phyloP scores from a whole-genome alignment of 2,113 vertebrate genomes.

The Epinephelus fuscoguttatus region DNA sequence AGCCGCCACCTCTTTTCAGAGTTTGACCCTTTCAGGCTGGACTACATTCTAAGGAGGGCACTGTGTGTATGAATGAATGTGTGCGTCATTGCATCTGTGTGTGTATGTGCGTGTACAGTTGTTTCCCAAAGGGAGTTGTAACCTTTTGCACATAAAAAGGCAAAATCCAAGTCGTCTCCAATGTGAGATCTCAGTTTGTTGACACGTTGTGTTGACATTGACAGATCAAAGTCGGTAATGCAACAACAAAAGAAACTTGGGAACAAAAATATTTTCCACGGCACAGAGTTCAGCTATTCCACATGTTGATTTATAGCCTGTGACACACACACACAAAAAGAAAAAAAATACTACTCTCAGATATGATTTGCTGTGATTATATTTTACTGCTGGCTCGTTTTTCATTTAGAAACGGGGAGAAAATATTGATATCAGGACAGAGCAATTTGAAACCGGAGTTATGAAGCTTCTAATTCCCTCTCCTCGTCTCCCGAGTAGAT shows the following conservation, averaged over 20 bases:
- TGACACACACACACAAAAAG: not conserved
- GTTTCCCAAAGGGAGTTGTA: constrained; percentile 37
- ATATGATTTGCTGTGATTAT: constrained; percentile 36
- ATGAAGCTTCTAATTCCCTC: constrained; percentile 54
- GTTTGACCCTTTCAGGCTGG: constrained; percentile 51
- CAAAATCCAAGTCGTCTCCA: not conserved
- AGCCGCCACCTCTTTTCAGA: constrained; percentile 40
- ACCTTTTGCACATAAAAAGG: constrained; percentile 27
- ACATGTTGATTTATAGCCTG: constrained; percentile 46
- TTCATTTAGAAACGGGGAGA: constrained; percentile 1
- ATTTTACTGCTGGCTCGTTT: constrained; percentile 17
- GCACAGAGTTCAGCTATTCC: constrained; percentile 38
- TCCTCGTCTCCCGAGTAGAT: constrained; percentile 31
- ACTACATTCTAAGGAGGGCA: constrained; percentile 22
- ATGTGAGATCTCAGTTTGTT: constrained; percentile 33
- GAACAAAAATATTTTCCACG: constrained; percentile 37
- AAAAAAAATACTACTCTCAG: too few species aligned
- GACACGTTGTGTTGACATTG: constrained; percentile 22
- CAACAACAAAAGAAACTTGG: constrained; percentile 39
- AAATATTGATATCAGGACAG: constrained; percentile 29
- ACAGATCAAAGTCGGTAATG: constrained; percentile 42
- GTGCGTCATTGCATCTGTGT: not conserved
- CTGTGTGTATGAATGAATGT: constrained; percentile 19
- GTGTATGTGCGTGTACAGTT: not conserved
- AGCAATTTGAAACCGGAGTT: constrained; percentile 40